Evolutionary conservation across 1,140 invertebrate species (phyloP).

Genomic region (Brachystomella parvula): DNA sequence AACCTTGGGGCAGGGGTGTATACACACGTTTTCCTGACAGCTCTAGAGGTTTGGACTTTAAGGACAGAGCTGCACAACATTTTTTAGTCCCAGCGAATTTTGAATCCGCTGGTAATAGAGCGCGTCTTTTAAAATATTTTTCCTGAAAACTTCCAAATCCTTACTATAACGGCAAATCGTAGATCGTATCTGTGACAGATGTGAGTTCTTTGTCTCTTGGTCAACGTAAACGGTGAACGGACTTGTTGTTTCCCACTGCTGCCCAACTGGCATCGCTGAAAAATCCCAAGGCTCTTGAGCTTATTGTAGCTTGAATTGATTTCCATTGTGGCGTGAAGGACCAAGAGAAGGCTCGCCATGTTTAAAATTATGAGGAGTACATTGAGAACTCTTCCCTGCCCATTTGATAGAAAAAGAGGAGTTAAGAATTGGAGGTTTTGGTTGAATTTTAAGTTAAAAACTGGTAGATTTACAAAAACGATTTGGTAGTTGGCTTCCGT

Average conservation of each 20-base stretch:
- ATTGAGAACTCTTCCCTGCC: neutral
- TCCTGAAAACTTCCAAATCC: too few relatives aligned
- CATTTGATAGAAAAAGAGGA: neutral
- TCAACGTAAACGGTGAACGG: neutral
- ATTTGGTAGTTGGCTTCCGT: neutral
- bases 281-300: neutral
- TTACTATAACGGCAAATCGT: neutral
- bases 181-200: neutral
- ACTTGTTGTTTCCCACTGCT: neutral
- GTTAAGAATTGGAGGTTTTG: neutral
- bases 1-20: too few relatives aligned
- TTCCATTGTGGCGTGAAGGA: neutral
- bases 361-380: neutral
- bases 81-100: too few relatives aligned
- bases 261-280: neutral
- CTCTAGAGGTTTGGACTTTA: too few relatives aligned
- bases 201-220: neutral
- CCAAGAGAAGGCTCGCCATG: neutral
- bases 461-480: neutral
- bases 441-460: neutral
- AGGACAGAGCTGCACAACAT: too few relatives aligned
- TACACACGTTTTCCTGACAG: too few relatives aligned
- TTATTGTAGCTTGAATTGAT: conserved; percentile 2
- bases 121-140: too few relatives aligned
- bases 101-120: too few relatives aligned